Evolutionary conservation across 1,140 invertebrate genomes (phyloP), one percentile per base, ranked within the genome.

Genomic region (Drosophila ficusphila): DNA sequence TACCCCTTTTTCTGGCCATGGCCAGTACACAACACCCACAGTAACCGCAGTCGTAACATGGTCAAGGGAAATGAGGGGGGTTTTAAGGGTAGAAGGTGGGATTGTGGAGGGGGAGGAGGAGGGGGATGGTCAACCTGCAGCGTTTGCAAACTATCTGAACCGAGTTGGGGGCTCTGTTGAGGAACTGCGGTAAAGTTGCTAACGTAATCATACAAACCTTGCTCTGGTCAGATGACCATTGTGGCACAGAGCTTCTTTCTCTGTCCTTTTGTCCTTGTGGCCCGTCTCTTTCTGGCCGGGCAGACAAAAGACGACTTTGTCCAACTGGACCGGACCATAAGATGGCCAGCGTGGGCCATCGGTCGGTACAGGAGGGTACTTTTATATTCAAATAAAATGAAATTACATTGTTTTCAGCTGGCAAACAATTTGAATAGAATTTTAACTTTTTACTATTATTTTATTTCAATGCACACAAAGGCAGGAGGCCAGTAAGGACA

Each of bases 401-500:
- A 89, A 89, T 89, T 89, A 89, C 86, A 86, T 89, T 89, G 85
- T 89, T 90, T 88, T 86, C 86, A 89, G 79, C 86, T 86, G 79
- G 86, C 85, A 90, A 89, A 89, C 86, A 89, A 89, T 89, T 89
- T 89, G 86, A 90, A 90, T 89, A 89, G 86, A 90, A 89, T 89
- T 89, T 89, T 89, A 90, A 90, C 86, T 89, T 90, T 89, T 89
- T 90, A 90, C 79, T 90, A 85, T 89, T 89, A 89, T 89, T 89
- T 89, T 88, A 88, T 88, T 88, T 88, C 57, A 89, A 88, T 75
- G 82, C 74, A 82, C 58, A 88, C 82, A 88, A 81, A 67, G 68
- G 67, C 71, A 57, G 72, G 44, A 47, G 49, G 62, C 61, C 42
- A 41, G 44, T 23, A 62, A 65, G 61, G 61, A 65, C 34, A 39